Evolutionary conservation across 2,113 vertebrate genomes (phyloP).

Genomic region (Calidris pygmaea): DNA sequence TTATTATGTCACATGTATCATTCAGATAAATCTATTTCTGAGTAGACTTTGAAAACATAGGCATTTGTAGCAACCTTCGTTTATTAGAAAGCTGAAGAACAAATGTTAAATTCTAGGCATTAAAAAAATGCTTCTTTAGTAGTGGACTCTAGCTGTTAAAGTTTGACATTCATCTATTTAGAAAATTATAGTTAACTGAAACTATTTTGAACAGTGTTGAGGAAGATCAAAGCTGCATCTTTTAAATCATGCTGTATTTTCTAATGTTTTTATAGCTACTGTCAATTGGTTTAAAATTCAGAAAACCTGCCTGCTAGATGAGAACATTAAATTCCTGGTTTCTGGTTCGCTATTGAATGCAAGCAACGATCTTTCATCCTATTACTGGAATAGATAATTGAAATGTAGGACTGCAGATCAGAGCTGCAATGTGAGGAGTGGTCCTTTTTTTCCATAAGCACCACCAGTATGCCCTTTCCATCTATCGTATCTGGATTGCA

Average conservation of each 20-base stretch:
- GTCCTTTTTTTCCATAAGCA: background rate
- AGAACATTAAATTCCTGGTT: constrained; percentile 25
- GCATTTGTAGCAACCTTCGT: background rate
- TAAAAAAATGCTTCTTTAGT: background rate
- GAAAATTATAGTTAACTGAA: background rate
- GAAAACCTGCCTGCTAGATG: background rate
- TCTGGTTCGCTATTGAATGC: background rate
- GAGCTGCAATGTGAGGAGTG: background rate
- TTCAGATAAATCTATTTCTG: background rate
- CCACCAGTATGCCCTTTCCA: background rate
- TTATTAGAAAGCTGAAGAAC: background rate
- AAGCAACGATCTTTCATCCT: background rate
- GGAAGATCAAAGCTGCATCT: background rate
- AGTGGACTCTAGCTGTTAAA: background rate
- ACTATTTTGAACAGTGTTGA: background rate
- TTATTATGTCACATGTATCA: background rate
- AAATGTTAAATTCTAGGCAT: background rate
- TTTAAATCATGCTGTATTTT: background rate
- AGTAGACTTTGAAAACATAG: background rate
- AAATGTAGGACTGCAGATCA: background rate
- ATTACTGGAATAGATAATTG: background rate
- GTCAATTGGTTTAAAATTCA: background rate
- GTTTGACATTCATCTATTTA: background rate
- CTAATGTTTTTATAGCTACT: background rate
- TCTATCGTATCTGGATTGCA: background rate